Percentiles rank a stretch among this genome's conserved stretches.
Evolutionary conservation across 1,140 invertebrate species (phyloP).

Genomic region (Mercenaria mercenaria): DNA sequence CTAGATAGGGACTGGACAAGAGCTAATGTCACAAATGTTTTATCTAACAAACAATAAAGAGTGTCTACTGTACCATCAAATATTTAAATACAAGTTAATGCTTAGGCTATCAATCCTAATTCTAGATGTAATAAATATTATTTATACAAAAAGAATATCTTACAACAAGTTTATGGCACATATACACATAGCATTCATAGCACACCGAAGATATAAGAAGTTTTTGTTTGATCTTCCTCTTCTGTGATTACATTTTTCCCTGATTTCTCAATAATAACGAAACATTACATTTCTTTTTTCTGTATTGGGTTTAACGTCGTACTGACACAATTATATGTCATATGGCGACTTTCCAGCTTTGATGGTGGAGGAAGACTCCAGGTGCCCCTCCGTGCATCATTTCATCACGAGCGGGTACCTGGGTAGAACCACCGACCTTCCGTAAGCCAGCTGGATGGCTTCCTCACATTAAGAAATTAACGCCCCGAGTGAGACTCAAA

Average conservation of each 20-base stretch:
- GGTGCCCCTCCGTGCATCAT: too few relatives aligned
- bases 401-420: too few relatives aligned
- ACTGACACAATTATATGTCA: too few relatives aligned
- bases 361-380: too few relatives aligned
- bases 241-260: not conserved
- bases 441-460: too few relatives aligned
- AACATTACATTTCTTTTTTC: not conserved
- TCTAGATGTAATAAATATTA: not conserved
- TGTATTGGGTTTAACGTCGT: too few relatives aligned
- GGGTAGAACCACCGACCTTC: too few relatives aligned
- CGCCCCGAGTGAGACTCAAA: too few relatives aligned
- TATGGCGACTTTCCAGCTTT: too few relatives aligned
- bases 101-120: not conserved
- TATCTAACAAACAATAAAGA: not conserved
- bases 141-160: not conserved
- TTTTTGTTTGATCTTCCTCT: not conserved
- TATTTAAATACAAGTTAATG: not conserved
- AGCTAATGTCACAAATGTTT: not conserved
- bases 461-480: too few relatives aligned
- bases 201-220: not conserved
- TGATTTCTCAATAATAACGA: not conserved
- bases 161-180: not conserved
- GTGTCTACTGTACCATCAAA: not conserved
- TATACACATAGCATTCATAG: not conserved
- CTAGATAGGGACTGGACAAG: not conserved